Percentiles rank a stretch among this genome's conserved stretches.
phyloP scores from a whole-genome alignment of 2,888 invertebrate genomes.

The Cantharis rustica region DNA sequence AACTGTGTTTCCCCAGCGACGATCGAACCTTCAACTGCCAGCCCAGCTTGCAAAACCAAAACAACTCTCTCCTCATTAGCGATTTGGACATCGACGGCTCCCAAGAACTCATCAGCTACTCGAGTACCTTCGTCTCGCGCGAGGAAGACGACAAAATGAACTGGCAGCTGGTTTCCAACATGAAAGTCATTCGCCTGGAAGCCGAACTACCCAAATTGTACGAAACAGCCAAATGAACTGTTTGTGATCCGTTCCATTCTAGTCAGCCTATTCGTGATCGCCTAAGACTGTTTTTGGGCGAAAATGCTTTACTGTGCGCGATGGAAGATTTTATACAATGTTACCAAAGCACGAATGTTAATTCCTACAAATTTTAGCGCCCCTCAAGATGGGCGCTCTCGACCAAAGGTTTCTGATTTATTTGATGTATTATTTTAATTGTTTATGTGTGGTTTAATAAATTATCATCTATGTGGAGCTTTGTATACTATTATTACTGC shows the following conservation, averaged over 20 bases:
- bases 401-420: neutral
- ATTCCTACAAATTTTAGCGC: neutral
- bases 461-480: neutral
- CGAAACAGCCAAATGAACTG: conserved; percentile 52
- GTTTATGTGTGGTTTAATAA: neutral
- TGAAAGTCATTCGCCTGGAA: conserved; percentile 72
- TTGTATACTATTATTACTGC: neutral
- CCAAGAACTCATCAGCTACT: conserved; percentile 78
- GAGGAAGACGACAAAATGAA: conserved; percentile 41
- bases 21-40: conserved; percentile 64
- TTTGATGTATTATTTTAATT: neutral
- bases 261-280: neutral
- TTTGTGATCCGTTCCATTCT: neutral
- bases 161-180: conserved; percentile 71
- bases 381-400: neutral
- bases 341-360: neutral
- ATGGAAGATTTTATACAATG: neutral
- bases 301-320: neutral
- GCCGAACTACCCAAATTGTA: conserved; percentile 75
- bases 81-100: conserved; percentile 78
- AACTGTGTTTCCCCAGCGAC: conserved; percentile 65
- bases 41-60: conserved; percentile 74
- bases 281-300: neutral
- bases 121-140: conserved; percentile 59
- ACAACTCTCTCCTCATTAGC: conserved; percentile 72